Conservation (phyloP, 2,113 vertebrate species). For the Bufo bufo region DNA sequence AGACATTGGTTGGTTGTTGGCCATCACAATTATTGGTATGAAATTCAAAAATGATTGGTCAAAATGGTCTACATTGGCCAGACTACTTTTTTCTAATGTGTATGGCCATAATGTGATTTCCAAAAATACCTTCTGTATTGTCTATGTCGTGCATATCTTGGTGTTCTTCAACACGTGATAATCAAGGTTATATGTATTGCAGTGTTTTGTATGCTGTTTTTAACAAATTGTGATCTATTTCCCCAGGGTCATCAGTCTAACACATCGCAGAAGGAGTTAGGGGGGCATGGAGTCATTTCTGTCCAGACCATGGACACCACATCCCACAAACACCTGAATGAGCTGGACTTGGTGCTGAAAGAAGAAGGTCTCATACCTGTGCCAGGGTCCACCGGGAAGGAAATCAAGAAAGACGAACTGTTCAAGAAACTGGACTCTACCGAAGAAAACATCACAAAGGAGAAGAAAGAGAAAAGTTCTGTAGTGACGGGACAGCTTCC, state of each 20-base stretch:
- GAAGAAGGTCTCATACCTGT: constrained; percentile 42
- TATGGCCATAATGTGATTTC: too few species aligned
- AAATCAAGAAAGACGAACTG: constrained; percentile 61
- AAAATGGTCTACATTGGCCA: not conserved
- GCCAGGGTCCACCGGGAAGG: not conserved
- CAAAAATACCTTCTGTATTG: not conserved
- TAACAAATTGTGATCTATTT: not conserved
- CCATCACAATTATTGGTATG: not conserved
- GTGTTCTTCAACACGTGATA: too few species aligned
- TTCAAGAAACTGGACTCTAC: constrained; percentile 10
- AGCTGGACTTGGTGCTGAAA: constrained; percentile 36
- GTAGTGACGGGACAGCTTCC: not conserved
- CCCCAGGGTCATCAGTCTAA: not conserved
- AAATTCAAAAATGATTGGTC: not conserved
- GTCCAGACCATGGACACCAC: not conserved
- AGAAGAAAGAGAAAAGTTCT: constrained; percentile 64
- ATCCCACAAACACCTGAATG: constrained; percentile 29
- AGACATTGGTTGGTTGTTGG: not conserved
- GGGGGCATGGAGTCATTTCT: not conserved
- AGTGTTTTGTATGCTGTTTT: not conserved
- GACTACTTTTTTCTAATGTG: too few species aligned
- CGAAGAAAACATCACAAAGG: constrained; percentile 78
- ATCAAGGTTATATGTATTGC: too few species aligned
- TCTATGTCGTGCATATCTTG: too few species aligned
- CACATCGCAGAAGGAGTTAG: constrained; percentile 15